phyloP scores from a whole-genome alignment of 2,113 vertebrate species.

The Jacana jacana region DNA sequence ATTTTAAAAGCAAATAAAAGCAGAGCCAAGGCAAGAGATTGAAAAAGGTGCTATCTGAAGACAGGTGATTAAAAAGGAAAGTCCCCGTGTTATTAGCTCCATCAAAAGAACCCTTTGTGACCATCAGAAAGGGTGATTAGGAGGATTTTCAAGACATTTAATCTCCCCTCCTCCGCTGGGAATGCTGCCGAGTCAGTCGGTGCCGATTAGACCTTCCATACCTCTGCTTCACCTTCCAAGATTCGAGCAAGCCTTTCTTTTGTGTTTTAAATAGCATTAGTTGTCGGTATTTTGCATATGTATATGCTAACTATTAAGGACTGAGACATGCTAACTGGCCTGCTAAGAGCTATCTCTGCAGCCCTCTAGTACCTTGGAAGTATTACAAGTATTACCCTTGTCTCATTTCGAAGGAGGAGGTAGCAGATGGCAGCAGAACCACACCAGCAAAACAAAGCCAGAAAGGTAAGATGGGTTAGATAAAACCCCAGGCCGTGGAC shows the following conservation, averaged over 20 bases:
- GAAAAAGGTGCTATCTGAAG: not conserved
- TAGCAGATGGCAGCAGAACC: not conserved
- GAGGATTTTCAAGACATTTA: slow-evolving; percentile 41
- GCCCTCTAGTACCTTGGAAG: not conserved
- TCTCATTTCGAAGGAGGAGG: not conserved
- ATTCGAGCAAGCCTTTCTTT: not conserved
- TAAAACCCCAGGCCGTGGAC: not conserved
- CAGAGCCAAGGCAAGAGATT: not conserved
- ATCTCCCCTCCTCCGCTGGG: not conserved
- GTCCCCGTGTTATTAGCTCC: not conserved
- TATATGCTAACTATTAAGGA: not conserved
- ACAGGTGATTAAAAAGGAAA: not conserved
- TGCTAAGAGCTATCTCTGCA: not conserved
- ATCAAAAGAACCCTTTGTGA: slow-evolving; percentile 58
- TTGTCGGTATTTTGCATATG: not conserved
- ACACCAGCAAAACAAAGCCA: not conserved
- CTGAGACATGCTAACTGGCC: not conserved
- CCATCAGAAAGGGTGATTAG: slow-evolving; percentile 15
- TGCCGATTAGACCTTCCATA: not conserved
- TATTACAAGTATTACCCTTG: not conserved
- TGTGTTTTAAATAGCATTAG: not conserved
- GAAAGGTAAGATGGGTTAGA: not conserved
- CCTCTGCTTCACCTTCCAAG: not conserved
- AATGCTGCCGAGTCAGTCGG: slow-evolving; percentile 48
- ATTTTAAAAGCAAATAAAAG: not conserved